Percentiles rank a stretch among this genome's conserved stretches.
These are phyloP conservation scores for Metalampra italica DNA, from an alignment of 2,888 invertebrate species.

Conservation along the genomic window DNA sequence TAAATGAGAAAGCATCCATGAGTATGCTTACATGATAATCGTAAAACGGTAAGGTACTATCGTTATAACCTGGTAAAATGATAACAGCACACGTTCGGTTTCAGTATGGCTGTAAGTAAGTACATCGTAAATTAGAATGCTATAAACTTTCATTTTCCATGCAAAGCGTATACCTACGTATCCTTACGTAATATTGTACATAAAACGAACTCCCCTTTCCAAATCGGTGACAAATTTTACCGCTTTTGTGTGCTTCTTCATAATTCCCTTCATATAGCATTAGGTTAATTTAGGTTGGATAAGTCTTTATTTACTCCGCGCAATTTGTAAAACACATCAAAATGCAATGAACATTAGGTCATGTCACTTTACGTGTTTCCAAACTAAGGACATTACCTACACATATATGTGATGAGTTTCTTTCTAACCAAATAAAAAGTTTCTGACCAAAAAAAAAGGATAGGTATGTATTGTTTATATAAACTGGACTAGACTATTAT, in stretches of 20 bases:
- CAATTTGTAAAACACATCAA: too few relatives aligned
- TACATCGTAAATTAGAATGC: constrained; percentile 9
- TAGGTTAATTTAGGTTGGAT: too few relatives aligned
- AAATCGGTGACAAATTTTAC: constrained; percentile 38
- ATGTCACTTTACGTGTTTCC: too few relatives aligned
- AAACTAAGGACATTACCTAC: constrained; percentile 33
- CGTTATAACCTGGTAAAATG: background rate
- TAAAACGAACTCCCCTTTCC: constrained; percentile 23
- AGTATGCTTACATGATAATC: background rate
- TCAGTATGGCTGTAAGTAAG: constrained; percentile 16
- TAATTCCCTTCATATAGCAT: too few relatives aligned
- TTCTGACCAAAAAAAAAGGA: too few relatives aligned
- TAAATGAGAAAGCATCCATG: background rate
- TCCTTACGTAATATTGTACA: constrained; percentile 23
- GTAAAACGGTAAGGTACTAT: background rate
- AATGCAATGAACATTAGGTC: too few relatives aligned
- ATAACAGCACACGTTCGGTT: background rate
- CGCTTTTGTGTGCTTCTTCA: constrained; percentile 28
- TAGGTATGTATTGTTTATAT: background rate
- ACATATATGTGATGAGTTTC: too few relatives aligned
- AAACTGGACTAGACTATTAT: too few relatives aligned
- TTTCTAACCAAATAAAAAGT: too few relatives aligned
- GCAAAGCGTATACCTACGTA: constrained; percentile 12
- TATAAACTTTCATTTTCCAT: constrained; percentile 21
- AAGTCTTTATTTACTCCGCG: too few relatives aligned